These are phyloP conservation scores for Eupithecia pulchellata DNA, from an alignment of 2,888 invertebrate genomes.

Conservation along the genomic window DNA sequence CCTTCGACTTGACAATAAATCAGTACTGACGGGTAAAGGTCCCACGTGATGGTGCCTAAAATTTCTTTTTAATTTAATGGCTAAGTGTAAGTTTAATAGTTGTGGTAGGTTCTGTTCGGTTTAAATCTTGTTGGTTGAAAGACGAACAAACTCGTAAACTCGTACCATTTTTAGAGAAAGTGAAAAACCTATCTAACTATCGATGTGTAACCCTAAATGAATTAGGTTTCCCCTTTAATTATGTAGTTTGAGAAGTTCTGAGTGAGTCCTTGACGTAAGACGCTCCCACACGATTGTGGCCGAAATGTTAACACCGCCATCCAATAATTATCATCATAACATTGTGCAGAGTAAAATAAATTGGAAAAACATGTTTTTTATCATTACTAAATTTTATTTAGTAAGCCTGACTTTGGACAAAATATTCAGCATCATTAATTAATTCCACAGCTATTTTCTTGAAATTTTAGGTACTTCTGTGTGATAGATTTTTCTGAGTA, in stretches of 20 bases:
- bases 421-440: background rate
- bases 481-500: too few species aligned
- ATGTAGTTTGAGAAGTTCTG: background rate
- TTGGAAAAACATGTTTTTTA: too few species aligned
- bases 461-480: background rate
- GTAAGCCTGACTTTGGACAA: background rate
- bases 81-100: background rate
- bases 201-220: background rate
- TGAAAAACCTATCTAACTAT: too few species aligned
- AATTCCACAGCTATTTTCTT: background rate
- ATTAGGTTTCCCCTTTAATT: background rate
- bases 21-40: slow-evolving; percentile 50
- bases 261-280: too few species aligned
- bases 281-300: too few species aligned
- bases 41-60: slow-evolving; percentile 32
- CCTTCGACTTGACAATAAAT: slow-evolving; percentile 55
- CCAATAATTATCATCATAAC: too few species aligned
- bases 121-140: background rate
- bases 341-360: too few species aligned
- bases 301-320: too few species aligned
- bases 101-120: background rate
- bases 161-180: too few species aligned
- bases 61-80: slow-evolving; percentile 6
- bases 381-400: too few species aligned
- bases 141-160: background rate